Evolutionary conservation across 1,140 invertebrate species (phyloP).

Genomic region (Lepidostoma basale): DNA sequence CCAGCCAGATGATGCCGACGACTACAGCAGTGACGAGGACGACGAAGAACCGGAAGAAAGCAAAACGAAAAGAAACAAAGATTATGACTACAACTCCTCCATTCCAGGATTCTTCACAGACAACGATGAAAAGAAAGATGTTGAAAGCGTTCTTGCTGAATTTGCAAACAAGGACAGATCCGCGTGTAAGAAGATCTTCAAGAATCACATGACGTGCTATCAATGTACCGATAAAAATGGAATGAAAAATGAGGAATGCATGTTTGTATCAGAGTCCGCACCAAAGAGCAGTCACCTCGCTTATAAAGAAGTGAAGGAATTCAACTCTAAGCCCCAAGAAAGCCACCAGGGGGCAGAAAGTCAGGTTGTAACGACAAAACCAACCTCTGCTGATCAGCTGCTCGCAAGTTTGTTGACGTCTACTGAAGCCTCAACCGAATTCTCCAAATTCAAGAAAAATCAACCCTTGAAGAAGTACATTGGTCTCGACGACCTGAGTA

Average conservation of each 20-base stretch:
- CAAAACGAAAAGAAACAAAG: conserved; percentile 56
- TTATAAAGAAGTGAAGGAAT: conserved; percentile 63
- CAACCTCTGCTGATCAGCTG: conserved; percentile 30
- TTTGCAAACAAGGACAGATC: conserved; percentile 72
- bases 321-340: conserved; percentile 56
- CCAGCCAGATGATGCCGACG: conserved; percentile 50
- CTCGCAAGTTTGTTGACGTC: too few relatives aligned
- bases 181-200: conserved; percentile 70
- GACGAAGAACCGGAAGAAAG: conserved; percentile 38
- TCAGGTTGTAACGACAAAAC: conserved; percentile 53
- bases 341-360: conserved; percentile 54
- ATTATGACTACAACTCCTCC: conserved; percentile 58
- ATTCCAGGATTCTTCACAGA: conserved; percentile 57
- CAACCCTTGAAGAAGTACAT: conserved; percentile 38
- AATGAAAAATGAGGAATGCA: conserved; percentile 75
- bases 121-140: conserved; percentile 65
- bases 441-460: conserved; percentile 34
- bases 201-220: conserved; percentile 77
- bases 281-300: conserved; percentile 63
- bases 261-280: conserved; percentile 70
- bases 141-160: conserved; percentile 71
- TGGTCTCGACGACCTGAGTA: conserved; percentile 14
- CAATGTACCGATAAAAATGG: conserved; percentile 70
- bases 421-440: not conserved
- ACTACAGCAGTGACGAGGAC: conserved; percentile 47